Conservation (phyloP, 1,140 invertebrate species). For the Colletes latitarsis region DNA sequence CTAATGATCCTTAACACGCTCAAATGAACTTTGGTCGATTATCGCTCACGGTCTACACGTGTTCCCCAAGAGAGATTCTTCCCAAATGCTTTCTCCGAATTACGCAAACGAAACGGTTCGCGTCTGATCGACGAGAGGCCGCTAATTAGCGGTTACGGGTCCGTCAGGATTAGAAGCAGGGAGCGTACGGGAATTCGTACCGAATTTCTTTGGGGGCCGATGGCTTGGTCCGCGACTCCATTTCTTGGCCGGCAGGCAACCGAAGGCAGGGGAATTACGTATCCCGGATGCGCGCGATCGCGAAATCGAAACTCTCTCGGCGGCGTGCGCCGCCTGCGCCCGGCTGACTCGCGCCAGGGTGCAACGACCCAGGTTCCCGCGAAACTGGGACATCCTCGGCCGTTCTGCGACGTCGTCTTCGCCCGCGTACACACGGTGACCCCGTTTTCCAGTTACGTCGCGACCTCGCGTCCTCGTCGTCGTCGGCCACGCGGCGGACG, state of each 20-base stretch:
- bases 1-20: too few relatives aligned
- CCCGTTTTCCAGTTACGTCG: conserved; percentile 59
- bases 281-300: conserved; percentile 59
- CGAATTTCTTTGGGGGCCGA: neutral
- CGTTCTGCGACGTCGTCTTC: conserved; percentile 58
- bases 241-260: neutral
- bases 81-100: conserved; percentile 24
- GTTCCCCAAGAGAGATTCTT: neutral
- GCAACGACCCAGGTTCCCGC: conserved; percentile 52
- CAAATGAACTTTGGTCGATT: too few relatives aligned
- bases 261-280: conserved; percentile 9
- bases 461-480: conserved; percentile 6
- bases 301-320: conserved; percentile 56
- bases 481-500: conserved; percentile 23
- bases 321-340: conserved; percentile 26
- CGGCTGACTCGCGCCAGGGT: conserved; percentile 43
- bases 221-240: neutral
- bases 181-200: neutral
- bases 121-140: too few relatives aligned
- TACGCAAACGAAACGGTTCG: conserved; percentile 4
- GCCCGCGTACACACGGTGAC: conserved; percentile 58
- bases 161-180: neutral
- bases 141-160: neutral
- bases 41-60: neutral
- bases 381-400: conserved; percentile 64